Conservation (phyloP, 2,888 invertebrate genomes). For the Eutolmus rufibarbis region DNA sequence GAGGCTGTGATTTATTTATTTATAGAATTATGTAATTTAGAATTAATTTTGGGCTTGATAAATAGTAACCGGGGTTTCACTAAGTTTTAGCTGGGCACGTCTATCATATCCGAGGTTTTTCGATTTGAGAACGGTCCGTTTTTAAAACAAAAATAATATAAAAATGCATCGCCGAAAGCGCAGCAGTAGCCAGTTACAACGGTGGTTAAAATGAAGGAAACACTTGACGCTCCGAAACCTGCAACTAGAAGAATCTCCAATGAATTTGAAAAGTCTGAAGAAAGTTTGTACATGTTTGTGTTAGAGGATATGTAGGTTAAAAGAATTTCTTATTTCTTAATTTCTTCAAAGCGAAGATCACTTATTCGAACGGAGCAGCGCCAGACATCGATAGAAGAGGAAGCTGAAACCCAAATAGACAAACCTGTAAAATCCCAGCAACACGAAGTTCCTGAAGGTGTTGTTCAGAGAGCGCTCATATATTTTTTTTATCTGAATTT, state of each 20-base stretch:
- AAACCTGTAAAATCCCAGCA: slow-evolving; percentile 58
- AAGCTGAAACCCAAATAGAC: slow-evolving; percentile 48
- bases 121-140: too few species aligned
- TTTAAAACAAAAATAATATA: too few species aligned
- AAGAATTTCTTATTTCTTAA: slow-evolving; percentile 50
- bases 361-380: neutral
- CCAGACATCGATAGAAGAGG: slow-evolving; percentile 50
- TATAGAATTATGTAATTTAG: too few species aligned
- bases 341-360: slow-evolving; percentile 49
- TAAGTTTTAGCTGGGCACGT: too few species aligned
- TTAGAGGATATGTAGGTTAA: slow-evolving; percentile 74
- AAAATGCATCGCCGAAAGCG: slow-evolving; percentile 52
- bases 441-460: slow-evolving; percentile 68
- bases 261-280: slow-evolving; percentile 76
- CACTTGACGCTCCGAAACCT: slow-evolving; percentile 58
- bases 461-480: too few species aligned
- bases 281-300: slow-evolving; percentile 79
- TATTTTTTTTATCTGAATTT: too few species aligned
- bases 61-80: too few species aligned
- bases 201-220: slow-evolving; percentile 47
- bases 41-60: too few species aligned
- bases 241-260: slow-evolving; percentile 68
- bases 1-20: neutral
- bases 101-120: too few species aligned
- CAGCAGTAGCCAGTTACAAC: slow-evolving; percentile 51